Percentiles rank a stretch among this genome's conserved stretches.
Conservation (phyloP, 1,140 invertebrate species). For the Drosophila athabasca region DNA sequence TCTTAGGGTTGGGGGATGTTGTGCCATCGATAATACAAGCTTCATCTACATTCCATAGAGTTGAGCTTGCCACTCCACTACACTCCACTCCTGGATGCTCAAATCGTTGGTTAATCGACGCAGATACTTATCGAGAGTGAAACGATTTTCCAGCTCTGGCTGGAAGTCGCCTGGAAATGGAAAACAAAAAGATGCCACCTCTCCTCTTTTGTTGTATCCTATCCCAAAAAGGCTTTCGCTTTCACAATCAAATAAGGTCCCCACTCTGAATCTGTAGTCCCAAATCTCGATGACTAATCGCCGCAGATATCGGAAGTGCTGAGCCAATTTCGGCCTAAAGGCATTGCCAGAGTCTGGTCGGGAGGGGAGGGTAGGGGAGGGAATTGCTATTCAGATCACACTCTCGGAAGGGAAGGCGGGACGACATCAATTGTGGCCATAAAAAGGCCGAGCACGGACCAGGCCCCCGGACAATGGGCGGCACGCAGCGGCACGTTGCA, state of each 20-base stretch:
- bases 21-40: background rate
- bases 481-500: background rate
- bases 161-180: too few species aligned
- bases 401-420: slow-evolving; percentile 13
- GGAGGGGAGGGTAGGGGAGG: background rate
- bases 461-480: slow-evolving; percentile 18
- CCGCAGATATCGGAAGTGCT: slow-evolving; percentile 39
- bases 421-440: slow-evolving; percentile 33
- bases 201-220: too few species aligned
- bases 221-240: slow-evolving; percentile 11
- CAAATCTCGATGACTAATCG: slow-evolving; percentile 28
- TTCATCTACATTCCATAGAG: background rate
- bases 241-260: slow-evolving; percentile 19
- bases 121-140: too few species aligned
- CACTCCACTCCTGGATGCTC: too few species aligned
- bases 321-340: slow-evolving; percentile 28
- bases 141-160: too few species aligned
- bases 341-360: slow-evolving; percentile 29
- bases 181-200: too few species aligned
- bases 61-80: too few species aligned
- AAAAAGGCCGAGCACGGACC: slow-evolving; percentile 48
- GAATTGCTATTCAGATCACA: slow-evolving; percentile 47
- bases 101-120: too few species aligned
- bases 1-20: slow-evolving; percentile 9
- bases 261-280: background rate